Conservation (phyloP, 2,113 vertebrate genomes). For the Nibea albiflora region DNA sequence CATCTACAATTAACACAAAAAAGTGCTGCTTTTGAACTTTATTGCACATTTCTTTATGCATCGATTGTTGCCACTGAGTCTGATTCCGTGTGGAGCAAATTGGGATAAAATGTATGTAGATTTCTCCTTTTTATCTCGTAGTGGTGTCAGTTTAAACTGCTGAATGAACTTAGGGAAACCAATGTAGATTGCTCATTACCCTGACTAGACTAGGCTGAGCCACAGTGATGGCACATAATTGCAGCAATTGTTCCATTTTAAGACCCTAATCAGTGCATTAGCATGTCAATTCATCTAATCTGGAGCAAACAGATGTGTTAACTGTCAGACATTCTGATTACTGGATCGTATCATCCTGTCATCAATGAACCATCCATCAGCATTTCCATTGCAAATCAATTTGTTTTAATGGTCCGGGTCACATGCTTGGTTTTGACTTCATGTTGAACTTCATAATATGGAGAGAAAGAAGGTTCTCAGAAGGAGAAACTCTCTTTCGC, state of each 20-base stretch:
- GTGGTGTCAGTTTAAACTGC: slow-evolving; percentile 13
- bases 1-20: neutral
- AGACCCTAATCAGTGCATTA: slow-evolving; percentile 43
- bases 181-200: slow-evolving; percentile 33
- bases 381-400: slow-evolving; percentile 11
- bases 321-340: slow-evolving; percentile 37
- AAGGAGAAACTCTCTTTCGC: neutral
- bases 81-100: slow-evolving; percentile 3
- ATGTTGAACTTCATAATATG: neutral
- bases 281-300: slow-evolving; percentile 47
- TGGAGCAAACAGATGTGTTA: slow-evolving; percentile 30
- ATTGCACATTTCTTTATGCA: neutral
- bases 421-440: slow-evolving; percentile 8
- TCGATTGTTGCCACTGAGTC: neutral
- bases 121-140: neutral
- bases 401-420: neutral
- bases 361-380: slow-evolving; percentile 17
- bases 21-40: neutral
- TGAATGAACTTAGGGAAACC: slow-evolving; percentile 13
- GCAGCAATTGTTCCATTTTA: slow-evolving; percentile 57
- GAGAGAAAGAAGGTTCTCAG: neutral
- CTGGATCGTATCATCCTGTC: slow-evolving; percentile 15
- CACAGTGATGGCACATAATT: slow-evolving; percentile 44
- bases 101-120: neutral
- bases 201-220: slow-evolving; percentile 34